These are phyloP conservation scores for Eurystomus gularis DNA, from an alignment of 2,113 vertebrate genomes.

Conservation along the genomic window DNA sequence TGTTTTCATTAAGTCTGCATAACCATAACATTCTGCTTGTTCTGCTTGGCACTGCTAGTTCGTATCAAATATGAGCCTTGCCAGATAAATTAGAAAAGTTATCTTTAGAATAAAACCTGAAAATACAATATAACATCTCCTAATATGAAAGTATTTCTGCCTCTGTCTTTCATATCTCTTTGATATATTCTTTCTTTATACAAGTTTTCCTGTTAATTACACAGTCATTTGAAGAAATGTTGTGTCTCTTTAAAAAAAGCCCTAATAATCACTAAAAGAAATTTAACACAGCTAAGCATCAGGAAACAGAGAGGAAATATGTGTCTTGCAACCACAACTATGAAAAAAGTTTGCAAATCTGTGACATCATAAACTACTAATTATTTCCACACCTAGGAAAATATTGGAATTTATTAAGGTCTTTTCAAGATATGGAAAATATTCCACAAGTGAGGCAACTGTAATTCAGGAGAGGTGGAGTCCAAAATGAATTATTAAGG, in stretches of 20 bases:
- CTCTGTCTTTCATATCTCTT: neutral
- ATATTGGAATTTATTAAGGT: slow-evolving; percentile 45
- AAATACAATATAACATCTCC: neutral
- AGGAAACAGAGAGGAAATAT: neutral
- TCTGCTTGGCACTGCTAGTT: neutral
- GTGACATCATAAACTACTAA: slow-evolving; percentile 54
- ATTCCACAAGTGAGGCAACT: slow-evolving; percentile 35
- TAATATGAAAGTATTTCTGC: neutral
- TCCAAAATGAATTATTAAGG: slow-evolving; percentile 51
- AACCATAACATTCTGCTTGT: neutral
- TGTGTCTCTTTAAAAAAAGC: neutral
- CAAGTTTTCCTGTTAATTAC: neutral
- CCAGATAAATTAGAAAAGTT: neutral
- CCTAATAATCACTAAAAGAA: neutral
- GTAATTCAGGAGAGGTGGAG: slow-evolving; percentile 33
- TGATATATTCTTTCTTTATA: neutral
- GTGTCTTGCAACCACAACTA: slow-evolving; percentile 8
- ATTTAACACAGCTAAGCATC: neutral
- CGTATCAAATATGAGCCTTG: fast-evolving
- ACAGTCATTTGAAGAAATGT: neutral
- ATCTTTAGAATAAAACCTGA: neutral
- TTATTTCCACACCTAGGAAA: slow-evolving; percentile 62
- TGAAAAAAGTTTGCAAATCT: slow-evolving; percentile 37
- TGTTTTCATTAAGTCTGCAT: neutral
- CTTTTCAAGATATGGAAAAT: slow-evolving; percentile 56